Evolutionary conservation across 2,888 invertebrate species (phyloP), one percentile per base, ranked within the genome.

Genomic region (Bursaphelenchus okinawaensis): DNA sequence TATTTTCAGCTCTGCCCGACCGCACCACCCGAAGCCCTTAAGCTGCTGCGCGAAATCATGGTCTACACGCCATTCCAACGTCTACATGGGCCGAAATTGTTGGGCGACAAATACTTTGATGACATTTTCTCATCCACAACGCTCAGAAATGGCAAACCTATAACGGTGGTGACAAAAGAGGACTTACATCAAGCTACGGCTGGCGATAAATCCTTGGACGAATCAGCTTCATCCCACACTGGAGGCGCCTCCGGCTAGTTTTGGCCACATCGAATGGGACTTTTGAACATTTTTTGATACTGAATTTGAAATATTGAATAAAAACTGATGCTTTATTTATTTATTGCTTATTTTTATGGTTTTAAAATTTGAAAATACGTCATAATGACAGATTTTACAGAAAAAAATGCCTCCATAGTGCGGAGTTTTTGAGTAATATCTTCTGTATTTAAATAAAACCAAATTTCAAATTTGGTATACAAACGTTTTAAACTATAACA

Each of bases 1-100:
- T 40, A 4, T 40, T 4, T 67, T 62, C 58, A 71, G 69, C 55
- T 55, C 26, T 59, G 68, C 26, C 27, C 55, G 3, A 27, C 27
- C 12, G 69, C 70, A 4, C 64, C 68, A 60, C 29, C n/a, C 12
- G 67, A 68, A 9, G 63, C 69, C 0, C 29, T 67, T 0, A 29
- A 60, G 0, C 22, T 74, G 8, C 51, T 74, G 2, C 60, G 55
- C 7, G 54, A 67, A n/a, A 59, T 75, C 2, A 66, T 75, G 6
- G 65, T 71, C 20, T 75, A 72, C 69, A 69, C 62, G 22, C 75
- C 75, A 6, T 31, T 52, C 20, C 28, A 62, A 1, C 63, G 75
- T 20, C 63, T 72, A 1, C 27, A 27, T 20, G 73, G 73, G 24
- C 19, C 55, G 19, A 68, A 71, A n/a, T 52, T 72, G 9, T 63